These are phyloP conservation scores for Rhinichthys klamathensis DNA, from an alignment of 2,113 vertebrate genomes.

Conservation along the genomic window DNA sequence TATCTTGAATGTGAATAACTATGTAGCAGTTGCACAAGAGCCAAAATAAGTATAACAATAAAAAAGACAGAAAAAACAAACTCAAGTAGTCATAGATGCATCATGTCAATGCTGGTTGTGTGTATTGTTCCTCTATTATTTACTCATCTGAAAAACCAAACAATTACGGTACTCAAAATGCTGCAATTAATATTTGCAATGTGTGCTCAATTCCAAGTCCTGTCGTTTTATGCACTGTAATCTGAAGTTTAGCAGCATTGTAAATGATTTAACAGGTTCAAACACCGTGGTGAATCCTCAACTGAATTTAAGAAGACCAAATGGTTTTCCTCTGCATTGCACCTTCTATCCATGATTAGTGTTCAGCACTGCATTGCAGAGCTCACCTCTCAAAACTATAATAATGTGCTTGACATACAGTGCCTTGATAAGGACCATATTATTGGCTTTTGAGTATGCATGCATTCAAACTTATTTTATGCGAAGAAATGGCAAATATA, in stretches of 20 bases:
- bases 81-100: constrained; percentile 84
- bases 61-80: constrained; percentile 81
- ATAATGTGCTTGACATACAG: constrained; percentile 19
- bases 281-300: neutral
- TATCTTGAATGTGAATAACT: constrained; percentile 99
- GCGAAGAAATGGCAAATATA: neutral
- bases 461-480: neutral
- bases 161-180: neutral
- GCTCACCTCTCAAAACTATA: neutral
- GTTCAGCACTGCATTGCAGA: constrained; percentile 43
- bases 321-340: constrained; percentile 28
- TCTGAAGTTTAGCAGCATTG: neutral
- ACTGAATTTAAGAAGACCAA: constrained; percentile 43
- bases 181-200: neutral
- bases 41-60: constrained; percentile 82
- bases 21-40: constrained; percentile 99
- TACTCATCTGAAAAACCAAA: neutral
- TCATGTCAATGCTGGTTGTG: constrained; percentile 74
- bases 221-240: neutral
- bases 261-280: neutral
- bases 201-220: neutral
- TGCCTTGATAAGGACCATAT: neutral
- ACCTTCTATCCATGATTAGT: constrained; percentile 35
- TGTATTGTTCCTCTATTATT: constrained; percentile 71
- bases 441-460: neutral